phyloP scores from a whole-genome alignment of 1,140 invertebrate genomes.

The Lepidurus arcticus region DNA sequence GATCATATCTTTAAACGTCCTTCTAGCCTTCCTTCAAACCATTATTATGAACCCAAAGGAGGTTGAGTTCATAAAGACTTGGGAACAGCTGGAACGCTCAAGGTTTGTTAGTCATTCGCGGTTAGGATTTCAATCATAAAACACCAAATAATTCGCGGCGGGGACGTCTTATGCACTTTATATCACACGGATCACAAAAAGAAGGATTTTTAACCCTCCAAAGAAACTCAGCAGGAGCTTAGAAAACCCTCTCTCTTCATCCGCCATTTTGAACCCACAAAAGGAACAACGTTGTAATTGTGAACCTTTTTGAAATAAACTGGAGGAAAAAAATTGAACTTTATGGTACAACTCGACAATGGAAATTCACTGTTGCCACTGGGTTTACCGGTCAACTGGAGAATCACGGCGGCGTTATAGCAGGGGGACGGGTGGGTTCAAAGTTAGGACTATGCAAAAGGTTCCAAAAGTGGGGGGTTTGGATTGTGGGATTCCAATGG shows the following conservation, averaged over 20 bases:
- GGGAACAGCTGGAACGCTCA: not conserved
- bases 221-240: constrained; percentile 1
- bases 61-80: not conserved
- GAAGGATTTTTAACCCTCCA: not conserved
- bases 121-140: not conserved
- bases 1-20: too few relatives aligned
- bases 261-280: not conserved
- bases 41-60: not conserved
- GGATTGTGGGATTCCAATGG: constrained; percentile 14
- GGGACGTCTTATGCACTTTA: not conserved
- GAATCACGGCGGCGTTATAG: not conserved
- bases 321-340: not conserved
- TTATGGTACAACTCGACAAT: not conserved
- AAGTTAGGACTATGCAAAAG: not conserved
- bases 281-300: not conserved
- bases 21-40: not conserved
- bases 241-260: not conserved
- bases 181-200: not conserved
- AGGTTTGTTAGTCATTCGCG: constrained; percentile 2
- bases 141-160: not conserved
- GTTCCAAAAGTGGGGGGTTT: not conserved
- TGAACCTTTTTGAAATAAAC: not conserved
- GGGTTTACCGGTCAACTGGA: not conserved
- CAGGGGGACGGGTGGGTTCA: not conserved
- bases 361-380: constrained; percentile 5